phyloP scores from a whole-genome alignment of 2,113 vertebrate genomes.

The Petrocephalus zakoni region DNA sequence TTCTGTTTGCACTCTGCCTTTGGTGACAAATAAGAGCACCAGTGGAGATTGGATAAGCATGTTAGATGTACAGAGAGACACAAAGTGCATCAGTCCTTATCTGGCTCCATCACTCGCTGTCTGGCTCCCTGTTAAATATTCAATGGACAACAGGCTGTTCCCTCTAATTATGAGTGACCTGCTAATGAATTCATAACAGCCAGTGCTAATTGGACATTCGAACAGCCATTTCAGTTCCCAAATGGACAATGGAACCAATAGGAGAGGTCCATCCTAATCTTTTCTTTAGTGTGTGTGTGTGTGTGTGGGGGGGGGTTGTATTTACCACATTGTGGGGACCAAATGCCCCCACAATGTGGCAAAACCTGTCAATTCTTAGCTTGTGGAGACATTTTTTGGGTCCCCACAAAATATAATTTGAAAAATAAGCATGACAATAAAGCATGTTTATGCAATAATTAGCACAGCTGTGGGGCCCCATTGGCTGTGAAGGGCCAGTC shows the following conservation, averaged over 20 bases:
- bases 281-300: slow-evolving; percentile 12
- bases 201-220: slow-evolving; percentile 55
- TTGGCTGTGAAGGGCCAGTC: neutral
- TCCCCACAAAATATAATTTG: too few species aligned
- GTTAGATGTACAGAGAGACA: neutral
- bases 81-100: neutral
- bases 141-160: slow-evolving; percentile 46
- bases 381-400: too few species aligned
- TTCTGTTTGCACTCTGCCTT: neutral
- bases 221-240: slow-evolving; percentile 29
- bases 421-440: too few species aligned
- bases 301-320: too few species aligned
- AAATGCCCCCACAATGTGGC: too few species aligned
- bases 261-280: slow-evolving; percentile 18
- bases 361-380: too few species aligned
- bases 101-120: slow-evolving; percentile 32
- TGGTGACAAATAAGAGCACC: neutral
- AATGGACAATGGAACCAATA: slow-evolving; percentile 30
- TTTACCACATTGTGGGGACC: too few species aligned
- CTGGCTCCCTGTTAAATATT: slow-evolving; percentile 54
- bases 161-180: slow-evolving; percentile 51
- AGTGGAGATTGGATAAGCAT: neutral
- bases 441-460: slow-evolving; percentile 8
- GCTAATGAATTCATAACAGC: slow-evolving; percentile 52
- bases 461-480: slow-evolving; percentile 4